Base-by-base conservation (phyloP, 2,113 vertebrate genomes). In the Tyrannus savana region DNA sequence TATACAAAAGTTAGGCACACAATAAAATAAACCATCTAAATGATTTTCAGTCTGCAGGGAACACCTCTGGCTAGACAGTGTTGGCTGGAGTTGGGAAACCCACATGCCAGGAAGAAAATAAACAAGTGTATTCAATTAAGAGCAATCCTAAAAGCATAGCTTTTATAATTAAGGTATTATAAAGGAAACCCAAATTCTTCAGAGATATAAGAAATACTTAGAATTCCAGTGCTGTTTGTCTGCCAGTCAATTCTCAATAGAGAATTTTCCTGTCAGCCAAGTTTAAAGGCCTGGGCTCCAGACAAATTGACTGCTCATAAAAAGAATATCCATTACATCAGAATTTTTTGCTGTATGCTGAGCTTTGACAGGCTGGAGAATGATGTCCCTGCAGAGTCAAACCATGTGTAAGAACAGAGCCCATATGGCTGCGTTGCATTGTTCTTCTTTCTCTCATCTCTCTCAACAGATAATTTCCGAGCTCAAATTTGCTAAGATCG, bases 301-400 rank as follows among this genome's bases (percentile, higher is more conserved):
- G 74, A 67, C 35, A 69, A 84, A 82, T 41, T 68, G 41, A 42
- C 64, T 73, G 37, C 44, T 90, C 25, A 39, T 59, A 59, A 88
- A 78, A 95, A 58, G 62, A 84, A 12, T n/a, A 81, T 27, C 37
- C 1, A 2, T 92, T 84, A 72, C 50, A 68, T 62, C 78, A 89
- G 55, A 90, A 87, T 46, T 69, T 79, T 55, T 17, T 85, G 46
- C 46, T 15, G 1, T 39, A 66, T 28, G 58, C 62, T 73, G 66
- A 82, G 87, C 69, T 91, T 91, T 72, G 73, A 39, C 87, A 96
- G 58, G 74, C 31, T 76, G 35, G 53, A 89, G 79, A 92, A 50
- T 47, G 25, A 73, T 75, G 53, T 87, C 41, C 71, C 81, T 33
- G 46, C 87, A 76, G 71, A 85, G 87, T 35, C 67, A 91, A 94